phyloP scores from a whole-genome alignment of 2,113 vertebrate genomes.

The Xiphorhynchus elegans region DNA sequence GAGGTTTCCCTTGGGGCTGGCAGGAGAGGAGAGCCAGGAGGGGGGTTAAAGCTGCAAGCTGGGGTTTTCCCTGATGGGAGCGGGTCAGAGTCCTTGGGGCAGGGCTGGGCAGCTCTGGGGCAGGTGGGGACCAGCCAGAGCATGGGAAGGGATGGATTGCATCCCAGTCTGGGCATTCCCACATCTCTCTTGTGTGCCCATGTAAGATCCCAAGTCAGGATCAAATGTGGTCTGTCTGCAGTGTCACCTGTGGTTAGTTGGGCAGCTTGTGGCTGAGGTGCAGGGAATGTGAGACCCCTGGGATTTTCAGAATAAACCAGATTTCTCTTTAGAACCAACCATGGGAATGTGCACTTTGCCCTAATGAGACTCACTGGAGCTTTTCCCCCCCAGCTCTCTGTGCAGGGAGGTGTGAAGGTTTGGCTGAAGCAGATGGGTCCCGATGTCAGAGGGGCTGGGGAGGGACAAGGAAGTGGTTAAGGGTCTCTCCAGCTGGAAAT shows the following conservation, averaged over 20 bases:
- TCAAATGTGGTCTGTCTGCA: fast-evolving
- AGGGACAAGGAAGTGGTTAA: background rate
- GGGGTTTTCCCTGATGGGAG: no score
- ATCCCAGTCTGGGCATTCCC: background rate
- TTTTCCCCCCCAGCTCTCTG: background rate
- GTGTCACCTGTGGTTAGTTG: background rate
- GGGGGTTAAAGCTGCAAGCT: no score
- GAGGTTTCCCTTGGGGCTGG: background rate
- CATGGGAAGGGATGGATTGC: background rate
- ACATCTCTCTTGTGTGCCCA: background rate
- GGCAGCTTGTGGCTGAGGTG: background rate
- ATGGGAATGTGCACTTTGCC: background rate
- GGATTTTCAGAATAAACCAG: background rate
- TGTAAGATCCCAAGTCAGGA: background rate
- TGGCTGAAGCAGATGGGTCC: background rate
- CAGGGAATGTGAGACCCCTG: background rate
- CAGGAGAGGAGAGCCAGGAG: background rate
- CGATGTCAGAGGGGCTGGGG: background rate
- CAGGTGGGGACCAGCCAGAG: background rate
- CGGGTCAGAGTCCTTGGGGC: background rate
- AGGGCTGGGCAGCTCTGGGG: background rate
- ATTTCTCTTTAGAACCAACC: background rate
- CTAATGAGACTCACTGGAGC: background rate
- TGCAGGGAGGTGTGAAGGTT: background rate
- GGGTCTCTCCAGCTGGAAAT: constrained; percentile 44